Conservation (phyloP, 2,888 invertebrate species). For the Xylota sylvarum region DNA sequence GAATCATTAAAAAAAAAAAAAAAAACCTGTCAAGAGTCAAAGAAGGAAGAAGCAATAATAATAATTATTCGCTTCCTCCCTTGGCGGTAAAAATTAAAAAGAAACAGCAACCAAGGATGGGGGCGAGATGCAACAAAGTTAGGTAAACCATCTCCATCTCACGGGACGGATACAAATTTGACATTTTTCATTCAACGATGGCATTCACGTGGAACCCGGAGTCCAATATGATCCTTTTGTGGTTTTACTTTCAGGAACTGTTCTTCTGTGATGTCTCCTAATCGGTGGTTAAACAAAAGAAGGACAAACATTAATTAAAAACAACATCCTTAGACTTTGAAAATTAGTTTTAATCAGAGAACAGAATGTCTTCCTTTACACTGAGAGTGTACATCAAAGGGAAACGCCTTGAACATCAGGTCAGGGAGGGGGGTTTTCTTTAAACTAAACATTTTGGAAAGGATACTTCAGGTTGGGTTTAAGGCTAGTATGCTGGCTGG, state of each 20-base stretch:
- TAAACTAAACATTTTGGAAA: background rate
- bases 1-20: conserved; percentile 38
- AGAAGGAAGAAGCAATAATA: conserved; percentile 54
- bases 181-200: conserved; percentile 36
- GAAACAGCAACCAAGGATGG: background rate
- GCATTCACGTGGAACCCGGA: conserved; percentile 25
- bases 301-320: conserved; percentile 56
- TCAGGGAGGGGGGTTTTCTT: background rate
- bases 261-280: conserved; percentile 40
- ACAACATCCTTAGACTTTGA: conserved; percentile 49
- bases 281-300: conserved; percentile 44
- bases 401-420: background rate
- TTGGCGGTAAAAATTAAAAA: conserved; percentile 30
- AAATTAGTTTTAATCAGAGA: conserved; percentile 56
- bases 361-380: conserved; percentile 11
- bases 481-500: too few species aligned
- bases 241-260: conserved; percentile 44
- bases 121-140: background rate
- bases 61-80: conserved; percentile 39
- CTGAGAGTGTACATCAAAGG: conserved; percentile 11
- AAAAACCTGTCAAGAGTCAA: conserved; percentile 52
- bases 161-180: conserved; percentile 44
- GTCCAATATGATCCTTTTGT: conserved; percentile 52
- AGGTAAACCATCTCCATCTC: conserved; percentile 12
- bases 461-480: too few species aligned